phyloP scores from a whole-genome alignment of 2,888 invertebrate species.

The Scotopteryx bipunctaria region DNA sequence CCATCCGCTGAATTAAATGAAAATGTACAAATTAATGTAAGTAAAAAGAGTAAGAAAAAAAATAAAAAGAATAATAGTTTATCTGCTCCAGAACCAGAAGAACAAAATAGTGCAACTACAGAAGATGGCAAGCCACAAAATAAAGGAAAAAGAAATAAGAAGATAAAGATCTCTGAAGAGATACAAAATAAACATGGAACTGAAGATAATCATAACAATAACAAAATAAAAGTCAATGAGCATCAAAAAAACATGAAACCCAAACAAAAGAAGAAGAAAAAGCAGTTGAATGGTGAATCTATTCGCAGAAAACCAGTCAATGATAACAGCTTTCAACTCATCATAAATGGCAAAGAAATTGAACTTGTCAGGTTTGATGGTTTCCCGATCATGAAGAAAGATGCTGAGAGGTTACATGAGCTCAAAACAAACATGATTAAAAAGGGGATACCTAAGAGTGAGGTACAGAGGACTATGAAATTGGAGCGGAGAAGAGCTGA shows the following conservation, averaged over 20 bases:
- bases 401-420: slow-evolving; percentile 85
- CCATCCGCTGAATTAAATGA: slow-evolving; percentile 33
- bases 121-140: slow-evolving; percentile 5
- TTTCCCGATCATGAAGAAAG: slow-evolving; percentile 88
- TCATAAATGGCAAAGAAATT: slow-evolving; percentile 85
- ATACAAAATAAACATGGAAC: slow-evolving; percentile 2
- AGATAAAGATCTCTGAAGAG: slow-evolving; percentile 5
- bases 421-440: slow-evolving; percentile 86
- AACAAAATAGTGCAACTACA: not conserved
- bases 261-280: slow-evolving; percentile 49
- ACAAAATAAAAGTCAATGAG: slow-evolving; percentile 12
- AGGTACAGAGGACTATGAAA: slow-evolving; percentile 86
- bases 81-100: slow-evolving; percentile 4
- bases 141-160: slow-evolving; percentile 28
- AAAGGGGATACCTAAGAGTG: slow-evolving; percentile 86
- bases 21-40: slow-evolving; percentile 21
- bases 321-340: slow-evolving; percentile 76
- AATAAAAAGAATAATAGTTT: slow-evolving; percentile 45
- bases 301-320: slow-evolving; percentile 71
- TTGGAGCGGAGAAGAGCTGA: slow-evolving; percentile 88
- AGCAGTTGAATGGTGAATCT: slow-evolving; percentile 56
- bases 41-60: slow-evolving; percentile 33
- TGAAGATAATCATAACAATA: slow-evolving; percentile 11
- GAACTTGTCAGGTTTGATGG: slow-evolving; percentile 86
- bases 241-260: slow-evolving; percentile 10